Conservation (phyloP, 2,113 vertebrate species). For the Odontophorus gujanensis region DNA sequence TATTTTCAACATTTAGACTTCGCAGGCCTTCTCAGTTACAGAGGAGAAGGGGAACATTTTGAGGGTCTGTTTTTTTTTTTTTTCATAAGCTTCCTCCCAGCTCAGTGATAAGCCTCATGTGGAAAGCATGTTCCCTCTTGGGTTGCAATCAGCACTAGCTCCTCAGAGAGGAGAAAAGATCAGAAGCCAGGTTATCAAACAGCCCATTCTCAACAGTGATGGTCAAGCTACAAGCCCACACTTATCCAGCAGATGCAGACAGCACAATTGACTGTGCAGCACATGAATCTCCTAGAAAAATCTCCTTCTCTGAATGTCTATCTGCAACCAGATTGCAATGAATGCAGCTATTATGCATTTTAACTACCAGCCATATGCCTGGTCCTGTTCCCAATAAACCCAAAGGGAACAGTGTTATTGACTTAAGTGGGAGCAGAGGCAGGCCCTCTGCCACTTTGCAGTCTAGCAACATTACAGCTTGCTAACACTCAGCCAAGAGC, state of each 20-base stretch:
- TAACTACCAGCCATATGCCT: not conserved
- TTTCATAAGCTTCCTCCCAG: constrained; percentile 21
- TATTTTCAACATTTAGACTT: constrained; percentile 1
- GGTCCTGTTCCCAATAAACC: not conserved
- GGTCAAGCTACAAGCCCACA: not conserved
- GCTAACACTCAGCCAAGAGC: not conserved
- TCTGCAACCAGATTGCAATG: not conserved
- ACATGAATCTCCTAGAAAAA: not conserved
- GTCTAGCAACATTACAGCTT: not conserved
- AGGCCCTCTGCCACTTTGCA: not conserved
- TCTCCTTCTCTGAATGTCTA: not conserved
- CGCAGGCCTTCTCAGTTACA: not conserved
- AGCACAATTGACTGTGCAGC: not conserved
- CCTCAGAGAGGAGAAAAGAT: not conserved
- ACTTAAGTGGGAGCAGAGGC: constrained; percentile 32
- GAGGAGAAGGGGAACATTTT: not conserved
- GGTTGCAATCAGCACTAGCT: constrained; percentile 9
- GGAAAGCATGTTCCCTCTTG: not conserved
- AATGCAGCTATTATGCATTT: constrained; percentile 29
- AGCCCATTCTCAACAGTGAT: fast-evolving
- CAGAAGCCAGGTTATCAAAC: not conserved
- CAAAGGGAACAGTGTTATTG: constrained; percentile 16
- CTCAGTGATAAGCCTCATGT: constrained; percentile 19
- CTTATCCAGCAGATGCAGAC: not conserved
- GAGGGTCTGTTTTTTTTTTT: constrained; percentile 4